A percentile compares a stretch with the other conserved stretches of the same genome.
phyloP scores from a whole-genome alignment of 2,888 invertebrate genomes.

The Mantis religiosa region DNA sequence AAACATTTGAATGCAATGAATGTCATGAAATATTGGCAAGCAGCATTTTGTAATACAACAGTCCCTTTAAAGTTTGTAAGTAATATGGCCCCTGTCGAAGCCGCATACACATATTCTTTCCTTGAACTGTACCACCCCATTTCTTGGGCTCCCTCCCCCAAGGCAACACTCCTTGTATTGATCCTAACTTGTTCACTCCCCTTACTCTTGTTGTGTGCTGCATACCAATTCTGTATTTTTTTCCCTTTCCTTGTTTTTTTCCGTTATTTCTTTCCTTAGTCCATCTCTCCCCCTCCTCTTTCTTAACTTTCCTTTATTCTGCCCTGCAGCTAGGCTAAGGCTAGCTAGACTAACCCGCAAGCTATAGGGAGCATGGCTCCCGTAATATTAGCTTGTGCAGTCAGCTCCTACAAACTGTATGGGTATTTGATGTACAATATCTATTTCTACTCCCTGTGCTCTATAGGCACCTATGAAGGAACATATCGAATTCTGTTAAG shows the following conservation, averaged over 20 bases:
- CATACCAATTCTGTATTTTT: conserved; percentile 28
- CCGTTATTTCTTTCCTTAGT: conserved; percentile 5
- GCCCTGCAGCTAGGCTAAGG: conserved; percentile 2
- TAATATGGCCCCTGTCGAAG: too few species aligned
- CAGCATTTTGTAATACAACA: too few species aligned
- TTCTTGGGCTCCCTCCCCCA: background rate
- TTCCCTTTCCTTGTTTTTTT: conserved; percentile 18
- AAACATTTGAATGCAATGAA: too few species aligned
- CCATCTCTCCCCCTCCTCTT: conserved; percentile 4
- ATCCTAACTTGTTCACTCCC: conserved; percentile 26
- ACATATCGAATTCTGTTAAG: too few species aligned
- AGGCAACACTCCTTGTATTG: conserved; percentile 27
- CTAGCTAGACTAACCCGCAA: conserved; percentile 4
- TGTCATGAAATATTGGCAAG: too few species aligned
- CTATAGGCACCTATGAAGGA: too few species aligned
- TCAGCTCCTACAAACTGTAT: background rate
- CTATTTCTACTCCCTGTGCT: too few species aligned
- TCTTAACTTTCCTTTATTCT: conserved; percentile 2
- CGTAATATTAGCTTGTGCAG: background rate
- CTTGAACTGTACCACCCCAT: background rate
- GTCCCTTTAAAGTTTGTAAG: too few species aligned
- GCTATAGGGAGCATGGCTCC: background rate
- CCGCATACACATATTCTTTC: background rate
- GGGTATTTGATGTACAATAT: background rate
- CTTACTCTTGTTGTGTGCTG: conserved; percentile 28